A percentile compares a stretch with the other conserved stretches of the same genome.
These are phyloP conservation scores for Stenodera caucasica DNA, from an alignment of 2,888 invertebrate genomes.

Conservation along the genomic window DNA sequence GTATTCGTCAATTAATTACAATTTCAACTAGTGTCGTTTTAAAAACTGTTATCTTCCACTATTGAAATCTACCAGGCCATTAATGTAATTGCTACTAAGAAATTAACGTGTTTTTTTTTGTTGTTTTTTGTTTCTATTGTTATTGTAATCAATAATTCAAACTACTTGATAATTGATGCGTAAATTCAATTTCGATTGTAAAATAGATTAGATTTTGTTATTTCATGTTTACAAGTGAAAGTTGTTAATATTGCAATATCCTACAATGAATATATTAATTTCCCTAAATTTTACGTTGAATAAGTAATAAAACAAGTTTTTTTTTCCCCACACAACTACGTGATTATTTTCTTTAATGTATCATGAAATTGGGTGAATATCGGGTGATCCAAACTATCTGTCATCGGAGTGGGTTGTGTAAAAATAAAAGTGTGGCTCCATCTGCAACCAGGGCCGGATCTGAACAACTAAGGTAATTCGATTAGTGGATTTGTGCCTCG, in stretches of 20 bases:
- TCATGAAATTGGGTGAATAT: background rate
- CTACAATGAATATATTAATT: background rate
- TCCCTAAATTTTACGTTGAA: background rate
- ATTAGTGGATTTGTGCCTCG: no score
- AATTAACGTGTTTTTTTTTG: background rate
- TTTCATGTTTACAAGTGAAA: conserved; percentile 5
- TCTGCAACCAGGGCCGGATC: no score
- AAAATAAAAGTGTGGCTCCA: no score
- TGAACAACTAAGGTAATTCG: no score
- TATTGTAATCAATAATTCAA: no score
- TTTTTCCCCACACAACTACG: background rate
- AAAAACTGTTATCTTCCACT: conserved; percentile 23
- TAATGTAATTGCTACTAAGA: background rate
- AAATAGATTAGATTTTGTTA: background rate
- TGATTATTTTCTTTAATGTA: background rate
- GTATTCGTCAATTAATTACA: conserved; percentile 23
- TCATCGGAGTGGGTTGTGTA: no score
- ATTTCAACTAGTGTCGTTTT: conserved; percentile 14
- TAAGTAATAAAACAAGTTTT: background rate
- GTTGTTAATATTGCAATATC: background rate
- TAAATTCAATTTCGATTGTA: background rate
- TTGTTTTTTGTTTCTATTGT: background rate
- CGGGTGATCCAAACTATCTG: background rate
- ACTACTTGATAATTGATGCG: background rate
- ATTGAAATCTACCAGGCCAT: background rate